These are phyloP conservation scores for Tragopan temminckii DNA, from an alignment of 2,797 vertebrate species.

Conservation along the genomic window DNA sequence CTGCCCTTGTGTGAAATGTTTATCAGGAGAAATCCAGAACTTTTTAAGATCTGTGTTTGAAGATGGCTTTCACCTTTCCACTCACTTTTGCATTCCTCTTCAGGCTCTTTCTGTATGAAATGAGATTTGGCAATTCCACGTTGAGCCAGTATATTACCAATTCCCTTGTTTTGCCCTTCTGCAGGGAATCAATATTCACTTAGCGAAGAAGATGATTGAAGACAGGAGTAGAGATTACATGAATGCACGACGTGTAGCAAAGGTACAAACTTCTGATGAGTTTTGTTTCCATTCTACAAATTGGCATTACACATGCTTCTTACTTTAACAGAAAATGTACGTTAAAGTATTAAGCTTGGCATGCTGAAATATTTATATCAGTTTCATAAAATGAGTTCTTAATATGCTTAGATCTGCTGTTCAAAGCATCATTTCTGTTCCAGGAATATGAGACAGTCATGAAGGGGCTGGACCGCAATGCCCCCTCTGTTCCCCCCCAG, in stretches of 20 bases:
- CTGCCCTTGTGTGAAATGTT: background rate
- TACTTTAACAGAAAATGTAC: background rate
- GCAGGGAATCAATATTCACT: slow-evolving; percentile 98
- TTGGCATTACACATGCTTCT: background rate
- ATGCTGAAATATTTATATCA: background rate
- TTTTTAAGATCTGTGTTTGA: background rate
- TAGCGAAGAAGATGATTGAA: slow-evolving; percentile 99
- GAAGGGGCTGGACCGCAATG: slow-evolving; percentile 98
- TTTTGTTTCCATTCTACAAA: background rate
- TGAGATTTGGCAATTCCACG: background rate
- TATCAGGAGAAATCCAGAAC: background rate
- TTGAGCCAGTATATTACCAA: background rate
- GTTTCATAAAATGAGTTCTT: background rate
- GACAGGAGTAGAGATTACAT: slow-evolving; percentile 99
- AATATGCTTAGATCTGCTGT: background rate
- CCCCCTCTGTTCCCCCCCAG: slow-evolving; percentile 96
- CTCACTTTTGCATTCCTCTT: background rate
- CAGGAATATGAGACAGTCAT: slow-evolving; percentile 99
- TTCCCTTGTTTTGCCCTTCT: slow-evolving; percentile 22
- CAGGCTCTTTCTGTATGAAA: background rate
- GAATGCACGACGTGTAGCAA: slow-evolving; percentile 98
- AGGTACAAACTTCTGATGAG: slow-evolving; percentile 82
- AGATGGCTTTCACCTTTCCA: background rate
- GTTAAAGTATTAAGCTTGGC: background rate
- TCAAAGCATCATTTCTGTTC: background rate